phyloP scores from a whole-genome alignment of 2,888 invertebrate genomes.

The Megaustenia siamemsis region DNA sequence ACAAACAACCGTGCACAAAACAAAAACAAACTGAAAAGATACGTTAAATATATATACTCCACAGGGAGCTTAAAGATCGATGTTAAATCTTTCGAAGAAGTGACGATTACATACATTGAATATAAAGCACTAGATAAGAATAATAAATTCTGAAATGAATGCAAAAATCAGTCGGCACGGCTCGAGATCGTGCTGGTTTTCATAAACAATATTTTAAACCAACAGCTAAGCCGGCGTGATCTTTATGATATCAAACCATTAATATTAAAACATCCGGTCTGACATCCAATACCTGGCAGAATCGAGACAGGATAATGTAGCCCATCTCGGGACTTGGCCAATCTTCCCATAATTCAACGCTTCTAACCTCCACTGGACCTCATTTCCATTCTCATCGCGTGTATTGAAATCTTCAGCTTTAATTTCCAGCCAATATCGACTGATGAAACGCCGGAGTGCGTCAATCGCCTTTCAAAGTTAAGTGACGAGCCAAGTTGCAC shows the following conservation, averaged over 20 bases:
- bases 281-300: neutral
- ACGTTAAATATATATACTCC: too few relatives aligned
- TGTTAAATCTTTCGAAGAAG: too few relatives aligned
- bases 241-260: neutral
- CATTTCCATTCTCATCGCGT: slow-evolving; percentile 19
- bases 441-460: slow-evolving; percentile 37
- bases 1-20: too few relatives aligned
- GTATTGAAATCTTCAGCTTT: slow-evolving; percentile 32
- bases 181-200: too few relatives aligned
- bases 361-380: neutral
- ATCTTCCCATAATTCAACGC: neutral
- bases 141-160: too few relatives aligned
- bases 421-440: slow-evolving; percentile 44
- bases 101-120: too few relatives aligned
- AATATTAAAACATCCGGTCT: neutral
- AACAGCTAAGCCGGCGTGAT: neutral
- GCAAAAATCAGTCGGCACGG: too few relatives aligned
- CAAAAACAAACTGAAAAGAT: too few relatives aligned
- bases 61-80: too few relatives aligned
- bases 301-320: neutral
- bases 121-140: too few relatives aligned
- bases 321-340: neutral
- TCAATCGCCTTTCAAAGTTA: slow-evolving; percentile 43
- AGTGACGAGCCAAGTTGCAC: slow-evolving; percentile 40
- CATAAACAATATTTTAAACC: neutral